These are phyloP conservation scores for Amblyopsis rosae DNA, from an alignment of 2,113 vertebrate species.

Conservation along the genomic window DNA sequence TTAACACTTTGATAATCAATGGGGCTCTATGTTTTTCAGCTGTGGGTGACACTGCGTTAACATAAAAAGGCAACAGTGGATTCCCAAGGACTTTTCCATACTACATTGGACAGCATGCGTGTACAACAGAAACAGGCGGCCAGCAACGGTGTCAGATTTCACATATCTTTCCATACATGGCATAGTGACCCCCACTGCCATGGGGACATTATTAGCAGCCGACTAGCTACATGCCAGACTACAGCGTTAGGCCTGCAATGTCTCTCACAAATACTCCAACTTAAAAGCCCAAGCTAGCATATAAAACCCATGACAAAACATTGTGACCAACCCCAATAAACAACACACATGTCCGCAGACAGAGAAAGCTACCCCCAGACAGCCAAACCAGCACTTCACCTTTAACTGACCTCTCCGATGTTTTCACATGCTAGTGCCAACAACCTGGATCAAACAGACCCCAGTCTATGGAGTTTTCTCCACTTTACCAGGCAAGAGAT, in stretches of 20 bases:
- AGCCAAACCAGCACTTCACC: constrained; percentile 61
- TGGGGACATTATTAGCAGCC: constrained; percentile 77
- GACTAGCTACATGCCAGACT: constrained; percentile 68
- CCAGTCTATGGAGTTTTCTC: constrained; percentile 23
- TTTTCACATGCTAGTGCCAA: constrained; percentile 35
- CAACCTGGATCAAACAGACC: constrained; percentile 30
- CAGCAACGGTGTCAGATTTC: constrained; percentile 62
- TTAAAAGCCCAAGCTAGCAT: constrained; percentile 14
- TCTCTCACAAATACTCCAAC: constrained; percentile 20
- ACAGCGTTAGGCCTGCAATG: constrained; percentile 38
- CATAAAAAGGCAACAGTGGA: not conserved
- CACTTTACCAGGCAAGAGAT: constrained; percentile 1
- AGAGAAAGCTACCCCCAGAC: not conserved
- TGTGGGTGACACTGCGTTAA: not conserved
- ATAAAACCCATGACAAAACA: constrained; percentile 21
- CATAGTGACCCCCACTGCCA: constrained; percentile 58
- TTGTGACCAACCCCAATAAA: not conserved
- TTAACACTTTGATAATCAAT: not conserved
- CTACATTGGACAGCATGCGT: constrained; percentile 3
- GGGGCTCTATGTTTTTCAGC: not conserved
- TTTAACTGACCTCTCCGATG: constrained; percentile 75
- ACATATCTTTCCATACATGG: constrained; percentile 75
- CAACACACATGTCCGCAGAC: not conserved
- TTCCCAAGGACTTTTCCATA: not conserved
- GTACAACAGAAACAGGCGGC: constrained; percentile 22